Base-by-base conservation (phyloP, 2,797 vertebrate genomes). In the Heteromormyrus szaboi region DNA sequence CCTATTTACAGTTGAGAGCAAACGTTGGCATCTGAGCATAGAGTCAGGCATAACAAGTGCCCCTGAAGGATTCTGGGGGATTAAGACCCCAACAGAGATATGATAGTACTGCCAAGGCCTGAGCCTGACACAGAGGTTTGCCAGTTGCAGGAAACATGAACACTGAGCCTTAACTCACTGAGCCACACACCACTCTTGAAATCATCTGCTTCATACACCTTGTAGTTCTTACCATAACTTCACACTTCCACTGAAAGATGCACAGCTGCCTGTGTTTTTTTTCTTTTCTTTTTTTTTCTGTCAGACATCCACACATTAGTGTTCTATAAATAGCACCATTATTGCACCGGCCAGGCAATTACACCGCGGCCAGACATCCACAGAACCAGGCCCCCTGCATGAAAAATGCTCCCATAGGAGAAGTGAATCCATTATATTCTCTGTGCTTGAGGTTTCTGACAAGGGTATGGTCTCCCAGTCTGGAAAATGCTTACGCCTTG, bases 301-400 rank as follows among this genome's bases (percentile, higher is more conserved):
- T 37, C 54, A 41, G 53, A 87, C 86, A 79, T 89, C 86, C 51
- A 89, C 65, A 81, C 85, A 62, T 87, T 89, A 62, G 86, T 56
- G 29, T 37, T 59, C 68, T 84, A 81, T 87, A 65, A 89, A 87
- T 81, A 87, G 85, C 44, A 29, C 50, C 51, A 14, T 33, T 54
- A 25, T 81, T n/a, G 11, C 41, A 51, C 41, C 7, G 19, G 54
- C 53, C 59, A 72, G 33, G 72, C 53, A 87, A 65, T 65, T 59
- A 87, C 85, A 48, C 50, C 14, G 2, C 7, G n/a, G 41, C 68
- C 46, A 48, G 14, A 87, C 19, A 59, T 62, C 62, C 53, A 65
- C 9, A 8, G 33, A 56, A 68, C 46, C 11, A 12, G 56, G 19
- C 53, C 46, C 29, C 65, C 81, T 68, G n/a, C 53, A 50, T 22